Percentiles rank a stretch among this genome's conserved stretches.
phyloP scores from a whole-genome alignment of 2,113 vertebrate genomes.

The Marmota flaviventris region DNA sequence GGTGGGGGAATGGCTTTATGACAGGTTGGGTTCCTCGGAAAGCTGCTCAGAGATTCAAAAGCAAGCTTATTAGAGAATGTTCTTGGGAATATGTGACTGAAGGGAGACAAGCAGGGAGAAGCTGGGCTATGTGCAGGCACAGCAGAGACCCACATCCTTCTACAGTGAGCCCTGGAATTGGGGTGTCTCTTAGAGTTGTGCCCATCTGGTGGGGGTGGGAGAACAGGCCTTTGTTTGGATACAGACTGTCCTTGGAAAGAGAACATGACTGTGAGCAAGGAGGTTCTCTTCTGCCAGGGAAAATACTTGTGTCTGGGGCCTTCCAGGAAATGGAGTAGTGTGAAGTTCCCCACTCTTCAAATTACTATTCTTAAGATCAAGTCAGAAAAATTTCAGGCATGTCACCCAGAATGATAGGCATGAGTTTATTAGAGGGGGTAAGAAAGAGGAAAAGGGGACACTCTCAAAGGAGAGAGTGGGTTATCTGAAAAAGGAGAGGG shows the following conservation, averaged over 20 bases:
- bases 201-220: not conserved
- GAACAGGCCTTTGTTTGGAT: not conserved
- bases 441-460: too few relatives aligned
- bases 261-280: not conserved
- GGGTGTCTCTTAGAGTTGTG: not conserved
- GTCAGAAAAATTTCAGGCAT: too few relatives aligned
- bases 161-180: not conserved
- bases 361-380: too few relatives aligned
- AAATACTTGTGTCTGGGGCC: too few relatives aligned
- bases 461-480: too few relatives aligned
- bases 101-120: not conserved
- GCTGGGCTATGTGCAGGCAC: not conserved
- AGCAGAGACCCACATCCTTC: not conserved
- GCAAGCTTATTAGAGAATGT: not conserved
- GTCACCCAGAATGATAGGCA: too few relatives aligned
- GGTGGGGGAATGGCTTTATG: not conserved
- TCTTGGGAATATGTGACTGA: not conserved
- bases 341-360: too few relatives aligned
- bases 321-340: too few relatives aligned
- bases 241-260: not conserved
- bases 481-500: too few relatives aligned
- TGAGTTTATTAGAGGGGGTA: too few relatives aligned
- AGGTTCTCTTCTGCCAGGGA: not conserved
- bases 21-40: not conserved
- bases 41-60: not conserved